Conservation (phyloP, 2,888 invertebrate genomes). For the Diarsia brunnea region DNA sequence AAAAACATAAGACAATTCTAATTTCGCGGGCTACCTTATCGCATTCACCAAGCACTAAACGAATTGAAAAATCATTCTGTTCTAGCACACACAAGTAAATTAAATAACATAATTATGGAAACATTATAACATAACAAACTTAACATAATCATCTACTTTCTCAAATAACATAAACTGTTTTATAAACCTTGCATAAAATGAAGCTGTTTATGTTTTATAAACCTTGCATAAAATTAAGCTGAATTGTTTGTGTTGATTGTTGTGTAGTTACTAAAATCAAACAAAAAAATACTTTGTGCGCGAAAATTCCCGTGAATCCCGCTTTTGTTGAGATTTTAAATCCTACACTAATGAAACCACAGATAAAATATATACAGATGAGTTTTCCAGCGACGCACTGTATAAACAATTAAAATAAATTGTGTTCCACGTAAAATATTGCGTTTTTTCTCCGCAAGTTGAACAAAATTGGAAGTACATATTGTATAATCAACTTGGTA, state of each 20-base stretch:
- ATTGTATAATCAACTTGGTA: conserved; percentile 30
- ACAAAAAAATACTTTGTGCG: neutral
- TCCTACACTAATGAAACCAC: conserved; percentile 23
- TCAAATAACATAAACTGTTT: too few relatives aligned
- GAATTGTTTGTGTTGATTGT: too few relatives aligned
- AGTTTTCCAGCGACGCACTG: conserved; percentile 14
- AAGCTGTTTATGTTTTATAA: neutral
- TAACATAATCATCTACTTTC: too few relatives aligned
- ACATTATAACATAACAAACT: too few relatives aligned
- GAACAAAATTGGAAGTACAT: conserved; percentile 22
- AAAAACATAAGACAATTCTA: too few relatives aligned
- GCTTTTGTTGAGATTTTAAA: conserved; percentile 29
- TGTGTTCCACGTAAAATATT: conserved; percentile 13
- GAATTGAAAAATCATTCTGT: neutral
- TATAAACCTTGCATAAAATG: too few relatives aligned
- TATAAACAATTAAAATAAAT: conserved; percentile 10
- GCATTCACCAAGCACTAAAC: too few relatives aligned
- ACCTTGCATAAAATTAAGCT: neutral
- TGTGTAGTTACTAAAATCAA: neutral
- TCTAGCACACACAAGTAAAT: too few relatives aligned
- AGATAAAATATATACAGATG: conserved; percentile 21
- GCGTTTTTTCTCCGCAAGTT: neutral
- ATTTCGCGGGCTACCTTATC: too few relatives aligned
- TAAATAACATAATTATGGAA: too few relatives aligned
- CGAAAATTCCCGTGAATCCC: neutral